These are phyloP conservation scores for Apteryx mantelli DNA, from an alignment of 2,113 vertebrate species.

Conservation along the genomic window DNA sequence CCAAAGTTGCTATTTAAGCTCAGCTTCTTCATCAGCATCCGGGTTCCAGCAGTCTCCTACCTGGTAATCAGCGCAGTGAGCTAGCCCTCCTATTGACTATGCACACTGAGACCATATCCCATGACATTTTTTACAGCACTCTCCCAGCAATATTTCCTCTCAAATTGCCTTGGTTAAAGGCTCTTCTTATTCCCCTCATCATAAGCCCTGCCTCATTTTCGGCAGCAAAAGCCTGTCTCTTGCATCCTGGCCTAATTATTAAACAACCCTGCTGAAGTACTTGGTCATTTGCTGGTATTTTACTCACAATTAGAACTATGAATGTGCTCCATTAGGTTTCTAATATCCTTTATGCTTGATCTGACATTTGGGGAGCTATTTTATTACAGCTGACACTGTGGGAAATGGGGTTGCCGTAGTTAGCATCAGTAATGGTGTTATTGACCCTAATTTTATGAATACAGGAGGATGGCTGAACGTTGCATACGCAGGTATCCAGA, in stretches of 20 bases:
- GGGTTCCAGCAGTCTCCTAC: background rate
- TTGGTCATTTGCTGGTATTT: conserved; percentile 61
- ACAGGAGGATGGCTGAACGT: background rate
- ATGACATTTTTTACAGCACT: conserved; percentile 3
- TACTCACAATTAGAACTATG: conserved; percentile 66
- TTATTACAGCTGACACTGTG: conserved; percentile 35
- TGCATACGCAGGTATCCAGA: background rate
- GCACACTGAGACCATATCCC: background rate
- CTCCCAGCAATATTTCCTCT: conserved; percentile 10
- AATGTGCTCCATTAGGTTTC: conserved; percentile 65
- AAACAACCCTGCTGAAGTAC: conserved; percentile 49
- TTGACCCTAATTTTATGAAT: conserved; percentile 52
- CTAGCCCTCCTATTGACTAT: background rate
- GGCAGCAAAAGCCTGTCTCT: background rate
- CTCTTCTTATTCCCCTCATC: conserved; percentile 1
- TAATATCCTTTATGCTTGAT: conserved; percentile 56
- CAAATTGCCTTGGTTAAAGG: conserved; percentile 16
- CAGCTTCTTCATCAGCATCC: background rate
- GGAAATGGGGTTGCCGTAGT: conserved; percentile 32
- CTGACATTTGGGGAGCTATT: conserved; percentile 64
- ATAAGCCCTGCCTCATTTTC: conserved; percentile 16
- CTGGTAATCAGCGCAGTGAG: background rate
- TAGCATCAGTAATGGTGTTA: conserved; percentile 39
- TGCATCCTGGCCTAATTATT: conserved; percentile 54
- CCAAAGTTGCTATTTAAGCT: conserved; percentile 16